Conservation (phyloP, 2,113 vertebrate genomes). For the Carassius carassius region DNA sequence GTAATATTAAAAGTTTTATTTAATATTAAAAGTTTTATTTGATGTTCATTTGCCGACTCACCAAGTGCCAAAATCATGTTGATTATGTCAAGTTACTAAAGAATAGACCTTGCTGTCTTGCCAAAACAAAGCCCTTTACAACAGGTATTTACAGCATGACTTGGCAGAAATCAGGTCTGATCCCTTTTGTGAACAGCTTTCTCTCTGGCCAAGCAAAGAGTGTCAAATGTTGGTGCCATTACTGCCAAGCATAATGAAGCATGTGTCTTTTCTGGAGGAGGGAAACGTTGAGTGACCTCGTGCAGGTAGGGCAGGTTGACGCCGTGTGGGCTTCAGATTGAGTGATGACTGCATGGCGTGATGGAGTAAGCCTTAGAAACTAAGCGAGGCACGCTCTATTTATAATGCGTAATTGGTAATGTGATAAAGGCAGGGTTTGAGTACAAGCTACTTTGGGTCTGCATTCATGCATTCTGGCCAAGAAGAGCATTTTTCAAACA, state of each 20-base stretch:
- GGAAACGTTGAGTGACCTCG: constrained; percentile 18
- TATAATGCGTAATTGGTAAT: constrained; percentile 79
- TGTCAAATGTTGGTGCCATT: constrained; percentile 73
- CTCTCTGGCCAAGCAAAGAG: constrained; percentile 68
- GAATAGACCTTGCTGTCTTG: background rate
- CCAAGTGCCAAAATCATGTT: background rate
- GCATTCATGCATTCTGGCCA: background rate
- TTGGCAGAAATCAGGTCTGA: constrained; percentile 53
- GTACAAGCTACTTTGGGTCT: constrained; percentile 15
- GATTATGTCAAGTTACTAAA: background rate
- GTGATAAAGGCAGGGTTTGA: constrained; percentile 65
- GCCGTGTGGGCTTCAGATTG: constrained; percentile 70
- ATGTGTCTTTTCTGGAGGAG: constrained; percentile 42
- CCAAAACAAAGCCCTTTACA: constrained; percentile 16
- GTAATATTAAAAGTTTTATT: too few relatives aligned
- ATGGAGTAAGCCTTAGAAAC: constrained; percentile 72
- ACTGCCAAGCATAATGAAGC: constrained; percentile 74
- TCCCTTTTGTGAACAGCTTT: constrained; percentile 53
- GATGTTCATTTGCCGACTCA: background rate
- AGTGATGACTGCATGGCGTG: constrained; percentile 76
- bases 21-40: too few relatives aligned
- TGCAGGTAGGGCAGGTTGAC: constrained; percentile 59
- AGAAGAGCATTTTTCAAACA: constrained; percentile 21
- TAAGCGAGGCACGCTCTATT: constrained; percentile 70
- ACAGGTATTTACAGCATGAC: constrained; percentile 34